These are phyloP conservation scores for Pterostichus madidus DNA, from an alignment of 2,888 invertebrate species.

Conservation along the genomic window DNA sequence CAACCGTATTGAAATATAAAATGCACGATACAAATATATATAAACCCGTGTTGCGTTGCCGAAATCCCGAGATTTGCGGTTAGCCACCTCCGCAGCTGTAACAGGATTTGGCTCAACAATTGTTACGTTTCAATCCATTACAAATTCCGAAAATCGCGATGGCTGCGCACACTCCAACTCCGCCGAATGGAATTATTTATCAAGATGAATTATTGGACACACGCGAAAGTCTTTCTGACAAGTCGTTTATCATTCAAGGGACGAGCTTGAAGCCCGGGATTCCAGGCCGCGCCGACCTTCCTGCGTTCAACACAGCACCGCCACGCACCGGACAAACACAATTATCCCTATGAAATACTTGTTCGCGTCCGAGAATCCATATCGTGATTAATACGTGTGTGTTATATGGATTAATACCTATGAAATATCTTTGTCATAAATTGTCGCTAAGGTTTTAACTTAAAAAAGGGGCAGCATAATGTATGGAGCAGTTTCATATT, in stretches of 20 bases:
- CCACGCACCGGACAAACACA: slow-evolving; percentile 4
- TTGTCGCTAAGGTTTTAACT: not conserved
- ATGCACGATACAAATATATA: slow-evolving; percentile 46
- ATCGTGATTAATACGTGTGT: slow-evolving; percentile 3
- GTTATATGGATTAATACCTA: slow-evolving; percentile 8
- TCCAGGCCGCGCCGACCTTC: not conserved
- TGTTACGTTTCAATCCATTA: slow-evolving; percentile 59
- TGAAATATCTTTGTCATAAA: slow-evolving; percentile 12
- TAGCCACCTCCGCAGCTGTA: slow-evolving; percentile 13
- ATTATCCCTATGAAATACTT: slow-evolving; percentile 11
- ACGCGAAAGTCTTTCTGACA: slow-evolving; percentile 61
- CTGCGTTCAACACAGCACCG: no score
- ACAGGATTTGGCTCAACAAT: slow-evolving; percentile 33
- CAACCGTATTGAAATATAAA: slow-evolving; percentile 58
- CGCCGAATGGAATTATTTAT: slow-evolving; percentile 48
- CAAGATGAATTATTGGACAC: slow-evolving; percentile 63
- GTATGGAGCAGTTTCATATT: no score
- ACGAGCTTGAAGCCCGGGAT: not conserved
- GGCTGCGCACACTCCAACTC: not conserved
- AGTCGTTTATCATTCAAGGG: slow-evolving; percentile 62
- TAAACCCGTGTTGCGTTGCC: not conserved
- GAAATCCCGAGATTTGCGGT: slow-evolving; percentile 25
- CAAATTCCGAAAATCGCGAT: slow-evolving; percentile 45
- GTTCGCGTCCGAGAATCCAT: not conserved
- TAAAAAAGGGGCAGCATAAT: no score